These are phyloP conservation scores for Schizopygopsis malacanthus DNA, from an alignment of 2,797 vertebrate genomes.

Conservation along the genomic window DNA sequence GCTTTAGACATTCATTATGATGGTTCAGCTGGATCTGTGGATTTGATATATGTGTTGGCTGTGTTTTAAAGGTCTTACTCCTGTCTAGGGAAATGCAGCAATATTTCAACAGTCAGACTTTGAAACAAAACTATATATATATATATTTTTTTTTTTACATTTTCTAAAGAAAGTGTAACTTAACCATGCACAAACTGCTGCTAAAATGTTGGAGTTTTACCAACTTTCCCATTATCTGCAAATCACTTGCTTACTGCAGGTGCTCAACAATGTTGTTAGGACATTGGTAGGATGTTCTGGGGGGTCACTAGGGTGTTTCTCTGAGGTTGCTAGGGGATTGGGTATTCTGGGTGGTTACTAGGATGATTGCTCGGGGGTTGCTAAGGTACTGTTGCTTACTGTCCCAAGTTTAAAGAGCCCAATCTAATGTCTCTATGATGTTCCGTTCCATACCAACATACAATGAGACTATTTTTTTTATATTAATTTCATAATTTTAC, in stretches of 20 bases:
- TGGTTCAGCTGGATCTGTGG: constrained; percentile 26
- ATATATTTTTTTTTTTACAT: constrained; percentile 13
- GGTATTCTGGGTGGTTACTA: neutral
- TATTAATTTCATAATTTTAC: too few relatives aligned
- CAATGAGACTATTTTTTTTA: too few relatives aligned
- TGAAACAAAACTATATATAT: neutral
- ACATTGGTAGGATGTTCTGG: neutral
- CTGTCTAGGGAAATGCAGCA: constrained; percentile 28
- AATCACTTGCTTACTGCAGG: neutral
- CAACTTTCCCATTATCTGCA: neutral
- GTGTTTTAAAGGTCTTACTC: constrained; percentile 32
- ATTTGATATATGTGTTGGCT: constrained; percentile 38
- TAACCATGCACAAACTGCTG: neutral
- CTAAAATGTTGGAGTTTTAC: neutral
- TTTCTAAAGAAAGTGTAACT: constrained; percentile 3
- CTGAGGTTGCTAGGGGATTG: neutral
- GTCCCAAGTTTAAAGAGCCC: neutral
- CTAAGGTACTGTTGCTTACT: neutral
- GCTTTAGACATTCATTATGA: constrained; percentile 30
- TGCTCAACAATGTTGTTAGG: neutral
- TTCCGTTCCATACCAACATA: neutral
- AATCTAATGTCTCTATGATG: neutral
- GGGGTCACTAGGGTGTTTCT: neutral
- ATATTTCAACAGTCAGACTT: constrained; percentile 17
- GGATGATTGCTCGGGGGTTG: neutral